A percentile compares a stretch with the other conserved stretches of the same genome.
Conservation (phyloP, 2,113 vertebrate species). For the Lipophrys pholis region DNA sequence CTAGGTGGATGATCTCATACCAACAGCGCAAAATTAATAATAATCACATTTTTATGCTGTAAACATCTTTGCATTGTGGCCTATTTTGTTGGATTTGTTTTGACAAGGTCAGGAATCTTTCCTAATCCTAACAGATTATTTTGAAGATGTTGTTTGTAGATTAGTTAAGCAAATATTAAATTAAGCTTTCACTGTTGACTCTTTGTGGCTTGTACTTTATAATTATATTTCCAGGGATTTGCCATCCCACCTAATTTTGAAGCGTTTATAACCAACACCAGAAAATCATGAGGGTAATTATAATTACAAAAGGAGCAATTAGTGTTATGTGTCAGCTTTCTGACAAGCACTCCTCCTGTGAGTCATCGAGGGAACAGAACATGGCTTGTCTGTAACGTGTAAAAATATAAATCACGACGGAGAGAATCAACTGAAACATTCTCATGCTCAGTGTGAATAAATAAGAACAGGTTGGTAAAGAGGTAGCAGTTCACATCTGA, state of each 20-base stretch:
- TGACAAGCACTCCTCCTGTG: not conserved
- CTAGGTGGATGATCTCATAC: too few species aligned
- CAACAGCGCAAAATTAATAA: not conserved
- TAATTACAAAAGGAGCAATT: constrained; percentile 11
- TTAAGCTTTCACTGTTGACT: not conserved
- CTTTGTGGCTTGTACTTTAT: constrained; percentile 11
- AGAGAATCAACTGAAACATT: not conserved
- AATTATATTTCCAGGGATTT: not conserved
- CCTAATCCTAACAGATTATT: not conserved
- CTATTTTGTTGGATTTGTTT: not conserved
- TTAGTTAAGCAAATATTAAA: constrained; percentile 19
- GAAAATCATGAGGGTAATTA: not conserved
- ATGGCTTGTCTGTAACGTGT: not conserved
- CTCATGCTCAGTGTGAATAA: not conserved
- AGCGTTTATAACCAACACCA: constrained; percentile 12
- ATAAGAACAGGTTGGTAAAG: not conserved
- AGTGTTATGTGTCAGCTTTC: not conserved
- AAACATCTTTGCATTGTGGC: not conserved
- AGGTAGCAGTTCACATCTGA: not conserved
- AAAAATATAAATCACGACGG: too few species aligned
- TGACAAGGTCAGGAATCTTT: not conserved
- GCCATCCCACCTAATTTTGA: constrained; percentile 1
- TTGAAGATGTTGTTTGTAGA: not conserved
- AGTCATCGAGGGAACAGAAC: constrained; percentile 1
- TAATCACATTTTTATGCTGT: not conserved